Percentiles rank a stretch among this genome's conserved stretches.
Conservation (phyloP, 2,113 vertebrate species). For the Ctenomys sociabilis region DNA sequence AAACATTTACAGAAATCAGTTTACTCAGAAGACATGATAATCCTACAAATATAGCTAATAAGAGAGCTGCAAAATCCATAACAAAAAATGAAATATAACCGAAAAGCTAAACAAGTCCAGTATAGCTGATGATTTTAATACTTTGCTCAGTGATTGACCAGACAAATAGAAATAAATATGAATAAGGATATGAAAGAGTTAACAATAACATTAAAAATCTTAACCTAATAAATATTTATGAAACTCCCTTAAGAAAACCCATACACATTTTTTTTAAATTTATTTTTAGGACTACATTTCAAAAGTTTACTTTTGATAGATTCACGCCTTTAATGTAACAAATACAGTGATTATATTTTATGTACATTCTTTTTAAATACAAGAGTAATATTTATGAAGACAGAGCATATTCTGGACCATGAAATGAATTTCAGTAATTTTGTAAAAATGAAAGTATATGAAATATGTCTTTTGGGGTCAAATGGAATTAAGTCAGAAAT, state of each 20-base stretch:
- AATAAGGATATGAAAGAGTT: not conserved
- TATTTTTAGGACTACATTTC: no score
- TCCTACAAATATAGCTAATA: not conserved
- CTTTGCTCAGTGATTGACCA: not conserved
- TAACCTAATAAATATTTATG: not conserved
- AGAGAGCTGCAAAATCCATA: not conserved
- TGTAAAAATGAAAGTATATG: not conserved
- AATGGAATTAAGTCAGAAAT: not conserved
- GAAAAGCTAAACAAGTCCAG: not conserved
- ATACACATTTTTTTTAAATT: no score
- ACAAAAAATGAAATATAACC: not conserved
- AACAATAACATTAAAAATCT: not conserved
- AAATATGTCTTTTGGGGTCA: not conserved
- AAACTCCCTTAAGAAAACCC: not conserved
- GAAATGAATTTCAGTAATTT: not conserved
- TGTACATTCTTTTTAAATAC: not conserved
- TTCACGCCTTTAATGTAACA: no score
- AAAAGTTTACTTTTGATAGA: no score
- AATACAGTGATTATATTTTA: no score
- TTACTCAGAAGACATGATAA: not conserved
- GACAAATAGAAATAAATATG: not conserved
- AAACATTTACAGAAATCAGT: not conserved
- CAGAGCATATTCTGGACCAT: not conserved
- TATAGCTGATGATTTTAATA: not conserved
- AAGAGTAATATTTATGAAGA: not conserved